phyloP scores from a whole-genome alignment of 2,113 vertebrate species.

The Tachycineta bicolor region DNA sequence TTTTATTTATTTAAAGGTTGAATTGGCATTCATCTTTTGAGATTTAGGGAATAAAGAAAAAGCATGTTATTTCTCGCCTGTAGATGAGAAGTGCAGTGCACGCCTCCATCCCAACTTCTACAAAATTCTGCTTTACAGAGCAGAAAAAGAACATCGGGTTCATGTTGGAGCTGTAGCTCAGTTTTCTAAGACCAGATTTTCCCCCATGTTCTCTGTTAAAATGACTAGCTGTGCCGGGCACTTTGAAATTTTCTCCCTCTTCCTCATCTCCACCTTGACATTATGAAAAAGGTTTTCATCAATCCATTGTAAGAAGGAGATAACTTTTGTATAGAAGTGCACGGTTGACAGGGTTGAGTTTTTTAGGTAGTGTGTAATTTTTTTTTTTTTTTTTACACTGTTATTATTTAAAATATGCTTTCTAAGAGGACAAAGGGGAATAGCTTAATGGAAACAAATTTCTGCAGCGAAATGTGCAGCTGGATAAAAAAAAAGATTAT shows the following conservation, averaged over 20 bases:
- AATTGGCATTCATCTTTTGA: background rate
- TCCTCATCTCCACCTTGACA: slow-evolving; percentile 13
- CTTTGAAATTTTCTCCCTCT: background rate
- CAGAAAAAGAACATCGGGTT: background rate
- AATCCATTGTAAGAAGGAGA: background rate
- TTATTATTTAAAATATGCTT: slow-evolving; percentile 71
- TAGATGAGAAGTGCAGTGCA: background rate
- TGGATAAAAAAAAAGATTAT: slow-evolving; percentile 61
- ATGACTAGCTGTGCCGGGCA: background rate
- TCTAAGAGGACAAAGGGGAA: slow-evolving; percentile 66
- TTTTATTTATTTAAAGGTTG: background rate
- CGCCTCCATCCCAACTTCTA: background rate
- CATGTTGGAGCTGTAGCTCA: background rate
- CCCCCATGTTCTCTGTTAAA: background rate
- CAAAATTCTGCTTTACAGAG: slow-evolving; percentile 5
- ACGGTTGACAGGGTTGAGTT: background rate
- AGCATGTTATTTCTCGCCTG: background rate
- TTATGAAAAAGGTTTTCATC: slow-evolving; percentile 40
- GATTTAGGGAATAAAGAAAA: background rate
- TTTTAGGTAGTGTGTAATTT: slow-evolving; percentile 54
- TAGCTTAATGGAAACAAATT: slow-evolving; percentile 70
- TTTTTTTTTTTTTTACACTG: slow-evolving; percentile 34
- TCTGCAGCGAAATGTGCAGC: slow-evolving; percentile 45
- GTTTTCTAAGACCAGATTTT: background rate
- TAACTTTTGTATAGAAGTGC: slow-evolving; percentile 42